Conservation (phyloP, 1,140 invertebrate species). For the Venustaconcha ellipsiformis region DNA sequence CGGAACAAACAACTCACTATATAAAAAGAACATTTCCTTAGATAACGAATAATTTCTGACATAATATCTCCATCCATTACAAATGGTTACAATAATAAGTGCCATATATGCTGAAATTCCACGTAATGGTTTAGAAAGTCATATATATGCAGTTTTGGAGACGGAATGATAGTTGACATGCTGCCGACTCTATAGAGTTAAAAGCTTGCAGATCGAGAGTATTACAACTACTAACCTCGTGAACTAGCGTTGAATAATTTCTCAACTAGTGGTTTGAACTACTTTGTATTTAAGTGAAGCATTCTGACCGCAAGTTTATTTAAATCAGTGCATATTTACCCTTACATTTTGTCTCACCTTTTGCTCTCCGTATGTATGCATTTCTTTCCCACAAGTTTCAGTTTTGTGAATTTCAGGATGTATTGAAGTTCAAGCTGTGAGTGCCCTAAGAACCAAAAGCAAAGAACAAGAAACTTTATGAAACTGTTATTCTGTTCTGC, state of each 20-base stretch:
- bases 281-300: background rate
- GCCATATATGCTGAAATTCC: too few relatives aligned
- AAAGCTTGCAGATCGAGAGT: too few relatives aligned
- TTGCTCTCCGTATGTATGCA: background rate
- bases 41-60: too few relatives aligned
- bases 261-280: background rate
- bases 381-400: conserved; percentile 9
- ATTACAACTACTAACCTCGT: background rate
- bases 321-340: background rate
- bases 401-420: conserved; percentile 19
- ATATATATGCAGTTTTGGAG: too few relatives aligned
- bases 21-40: too few relatives aligned
- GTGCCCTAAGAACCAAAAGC: conserved; percentile 15
- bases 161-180: too few relatives aligned
- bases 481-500: conserved; percentile 29
- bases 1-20: too few relatives aligned
- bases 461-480: conserved; percentile 26
- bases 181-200: too few relatives aligned
- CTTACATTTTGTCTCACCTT: background rate
- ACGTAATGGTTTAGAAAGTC: too few relatives aligned
- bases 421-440: conserved; percentile 33
- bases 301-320: background rate
- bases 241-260: too few relatives aligned
- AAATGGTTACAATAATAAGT: too few relatives aligned
- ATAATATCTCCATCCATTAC: too few relatives aligned